phyloP scores from a whole-genome alignment of 2,113 vertebrate species.

The Phylloscopus whistleri region DNA sequence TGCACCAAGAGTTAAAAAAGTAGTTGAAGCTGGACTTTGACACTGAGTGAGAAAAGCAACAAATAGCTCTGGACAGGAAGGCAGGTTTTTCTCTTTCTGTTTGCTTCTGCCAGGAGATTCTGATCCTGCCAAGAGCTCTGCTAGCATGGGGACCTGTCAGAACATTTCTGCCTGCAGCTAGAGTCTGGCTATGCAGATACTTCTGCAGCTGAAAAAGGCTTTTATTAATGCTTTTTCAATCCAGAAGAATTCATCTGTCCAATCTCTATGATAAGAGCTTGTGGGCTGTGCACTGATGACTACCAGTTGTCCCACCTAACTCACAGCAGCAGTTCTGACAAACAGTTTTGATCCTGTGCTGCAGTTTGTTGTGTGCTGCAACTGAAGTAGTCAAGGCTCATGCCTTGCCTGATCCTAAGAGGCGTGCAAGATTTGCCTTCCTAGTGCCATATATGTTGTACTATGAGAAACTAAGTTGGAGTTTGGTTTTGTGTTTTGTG shows the following conservation, averaged over 20 bases:
- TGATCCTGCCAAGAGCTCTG: not conserved
- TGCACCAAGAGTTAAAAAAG: not conserved
- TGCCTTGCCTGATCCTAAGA: not conserved
- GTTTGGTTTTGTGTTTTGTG: not conserved
- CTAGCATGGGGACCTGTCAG: not conserved
- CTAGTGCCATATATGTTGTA: not conserved
- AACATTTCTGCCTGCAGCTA: not conserved
- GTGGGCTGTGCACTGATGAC: not conserved
- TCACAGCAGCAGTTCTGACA: not conserved
- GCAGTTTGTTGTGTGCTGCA: not conserved
- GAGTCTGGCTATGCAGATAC: fast-evolving
- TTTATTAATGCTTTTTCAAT: not conserved
- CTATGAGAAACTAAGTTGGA: not conserved
- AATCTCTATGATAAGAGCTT: not conserved
- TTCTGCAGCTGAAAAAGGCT: not conserved
- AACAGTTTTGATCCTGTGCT: not conserved
- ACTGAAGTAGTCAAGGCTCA: not conserved
- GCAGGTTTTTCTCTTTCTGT: not conserved
- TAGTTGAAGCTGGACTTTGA: not conserved
- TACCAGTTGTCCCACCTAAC: not conserved
- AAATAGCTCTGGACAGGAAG: not conserved
- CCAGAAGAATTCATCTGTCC: not conserved
- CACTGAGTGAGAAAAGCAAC: not conserved
- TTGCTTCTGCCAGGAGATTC: not conserved
- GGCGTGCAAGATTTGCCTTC: not conserved